Conservation (phyloP, 1,140 invertebrate species). For the Saccostrea echinata region DNA sequence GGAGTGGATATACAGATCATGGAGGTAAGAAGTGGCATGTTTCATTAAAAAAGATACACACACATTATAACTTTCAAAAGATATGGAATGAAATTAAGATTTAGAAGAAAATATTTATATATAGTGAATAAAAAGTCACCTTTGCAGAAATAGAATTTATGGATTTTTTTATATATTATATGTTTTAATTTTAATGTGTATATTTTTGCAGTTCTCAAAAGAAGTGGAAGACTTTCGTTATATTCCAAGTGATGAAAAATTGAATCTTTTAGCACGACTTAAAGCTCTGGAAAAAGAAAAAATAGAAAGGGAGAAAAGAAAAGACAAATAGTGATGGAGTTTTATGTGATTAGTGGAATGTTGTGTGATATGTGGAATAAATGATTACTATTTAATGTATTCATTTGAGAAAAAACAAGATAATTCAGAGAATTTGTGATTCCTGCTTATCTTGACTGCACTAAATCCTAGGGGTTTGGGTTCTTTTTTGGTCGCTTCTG, state of each 20-base stretch:
- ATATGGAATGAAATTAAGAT: neutral
- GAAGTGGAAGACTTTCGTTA: neutral
- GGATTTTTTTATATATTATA: too few relatives aligned
- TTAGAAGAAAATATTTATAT: too few relatives aligned
- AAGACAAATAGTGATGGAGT: neutral
- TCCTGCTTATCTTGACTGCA: too few relatives aligned
- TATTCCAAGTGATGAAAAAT: constrained; percentile 26
- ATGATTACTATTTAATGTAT: too few relatives aligned
- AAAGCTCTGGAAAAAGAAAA: neutral
- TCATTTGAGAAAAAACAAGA: too few relatives aligned
- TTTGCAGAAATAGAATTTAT: too few relatives aligned
- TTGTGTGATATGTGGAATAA: too few relatives aligned
- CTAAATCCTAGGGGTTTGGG: too few relatives aligned
- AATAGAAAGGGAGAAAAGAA: constrained; percentile 7
- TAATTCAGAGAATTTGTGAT: too few relatives aligned
- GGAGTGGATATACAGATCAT: neutral
- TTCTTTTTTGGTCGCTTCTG: too few relatives aligned
- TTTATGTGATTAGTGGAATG: too few relatives aligned
- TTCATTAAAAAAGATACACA: neutral
- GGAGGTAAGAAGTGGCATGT: neutral
- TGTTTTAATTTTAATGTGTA: neutral
- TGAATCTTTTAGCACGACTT: neutral
- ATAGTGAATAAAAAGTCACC: too few relatives aligned
- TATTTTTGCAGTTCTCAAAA: constrained; percentile 17
- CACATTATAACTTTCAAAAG: neutral